Percentiles rank a stretch among this genome's conserved stretches.
Conservation (phyloP, 2,113 vertebrate species). For the Oncorhynchus nerka region DNA sequence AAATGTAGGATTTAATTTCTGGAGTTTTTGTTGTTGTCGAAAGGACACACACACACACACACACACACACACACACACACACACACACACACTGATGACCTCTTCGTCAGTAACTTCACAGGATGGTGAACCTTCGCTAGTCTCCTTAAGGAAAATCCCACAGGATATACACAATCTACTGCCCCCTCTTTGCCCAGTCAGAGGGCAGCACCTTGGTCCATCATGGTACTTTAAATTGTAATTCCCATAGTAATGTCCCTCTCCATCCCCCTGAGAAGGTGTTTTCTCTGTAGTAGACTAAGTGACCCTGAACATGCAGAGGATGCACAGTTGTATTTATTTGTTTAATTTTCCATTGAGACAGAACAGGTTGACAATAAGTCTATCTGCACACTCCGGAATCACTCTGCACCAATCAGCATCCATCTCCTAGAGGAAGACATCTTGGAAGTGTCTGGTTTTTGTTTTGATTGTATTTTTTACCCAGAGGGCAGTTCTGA, state of each 20-base stretch:
- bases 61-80: too few relatives aligned
- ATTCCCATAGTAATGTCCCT: neutral
- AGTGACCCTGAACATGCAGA: slow-evolving; percentile 9
- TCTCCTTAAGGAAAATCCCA: neutral
- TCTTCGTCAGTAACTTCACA: neutral
- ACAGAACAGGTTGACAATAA: neutral
- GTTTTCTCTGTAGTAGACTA: slow-evolving; percentile 2
- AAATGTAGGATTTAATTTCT: slow-evolving; percentile 56
- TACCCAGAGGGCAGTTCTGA: neutral
- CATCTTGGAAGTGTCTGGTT: neutral
- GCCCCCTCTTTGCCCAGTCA: slow-evolving; percentile 51
- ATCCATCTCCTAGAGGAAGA: slow-evolving; percentile 11
- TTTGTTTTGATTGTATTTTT: neutral
- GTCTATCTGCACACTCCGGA: slow-evolving; percentile 30
- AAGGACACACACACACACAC: slow-evolving; percentile 34
- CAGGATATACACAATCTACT: neutral
- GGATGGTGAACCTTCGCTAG: neutral
- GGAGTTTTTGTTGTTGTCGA: slow-evolving; percentile 30
- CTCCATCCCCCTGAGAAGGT: neutral
- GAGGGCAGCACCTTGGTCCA: slow-evolving; percentile 11
- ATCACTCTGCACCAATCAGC: slow-evolving; percentile 16
- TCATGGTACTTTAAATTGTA: slow-evolving; percentile 52
- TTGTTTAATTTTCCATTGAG: slow-evolving; percentile 21
- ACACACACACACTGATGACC: slow-evolving; percentile 1
- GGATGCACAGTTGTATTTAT: slow-evolving; percentile 72